phyloP scores from a whole-genome alignment of 2,113 vertebrate species.

The Dicerorhinus sumatrensis region DNA sequence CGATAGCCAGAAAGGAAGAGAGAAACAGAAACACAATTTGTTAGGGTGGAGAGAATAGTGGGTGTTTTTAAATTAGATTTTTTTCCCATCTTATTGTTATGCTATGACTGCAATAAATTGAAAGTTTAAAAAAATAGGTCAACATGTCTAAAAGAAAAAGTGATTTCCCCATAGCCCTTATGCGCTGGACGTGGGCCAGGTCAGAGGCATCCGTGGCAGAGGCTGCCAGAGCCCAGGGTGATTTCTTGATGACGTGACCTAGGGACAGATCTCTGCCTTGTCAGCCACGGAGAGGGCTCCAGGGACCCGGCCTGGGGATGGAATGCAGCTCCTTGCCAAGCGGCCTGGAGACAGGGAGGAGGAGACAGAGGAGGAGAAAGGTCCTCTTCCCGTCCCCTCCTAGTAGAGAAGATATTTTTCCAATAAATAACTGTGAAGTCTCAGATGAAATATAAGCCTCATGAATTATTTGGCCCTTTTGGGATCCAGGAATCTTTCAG shows the following conservation, averaged over 20 bases:
- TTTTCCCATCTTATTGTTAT: background rate
- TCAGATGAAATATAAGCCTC: slow-evolving; percentile 62
- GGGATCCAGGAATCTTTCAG: slow-evolving; percentile 66
- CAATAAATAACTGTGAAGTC: slow-evolving; percentile 71
- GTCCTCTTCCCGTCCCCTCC: background rate
- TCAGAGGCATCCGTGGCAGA: background rate
- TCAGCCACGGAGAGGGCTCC: background rate
- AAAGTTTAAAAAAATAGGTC: slow-evolving; percentile 50
- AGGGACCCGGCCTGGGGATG: background rate
- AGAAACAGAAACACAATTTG: background rate
- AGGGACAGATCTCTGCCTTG: background rate
- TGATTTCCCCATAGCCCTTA: background rate
- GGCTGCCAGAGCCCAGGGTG: background rate
- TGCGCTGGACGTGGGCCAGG: background rate
- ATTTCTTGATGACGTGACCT: background rate
- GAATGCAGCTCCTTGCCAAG: slow-evolving; percentile 55
- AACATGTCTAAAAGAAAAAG: background rate
- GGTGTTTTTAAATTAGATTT: background rate
- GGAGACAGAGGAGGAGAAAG: background rate
- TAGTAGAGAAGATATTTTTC: slow-evolving; percentile 60
- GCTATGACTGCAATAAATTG: background rate
- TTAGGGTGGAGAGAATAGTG: slow-evolving; percentile 28
- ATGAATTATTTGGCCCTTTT: slow-evolving; percentile 48
- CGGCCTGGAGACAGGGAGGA: background rate
- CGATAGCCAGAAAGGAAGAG: background rate